phyloP scores from a whole-genome alignment of 2,113 vertebrate genomes.

The Suncus etruscus region DNA sequence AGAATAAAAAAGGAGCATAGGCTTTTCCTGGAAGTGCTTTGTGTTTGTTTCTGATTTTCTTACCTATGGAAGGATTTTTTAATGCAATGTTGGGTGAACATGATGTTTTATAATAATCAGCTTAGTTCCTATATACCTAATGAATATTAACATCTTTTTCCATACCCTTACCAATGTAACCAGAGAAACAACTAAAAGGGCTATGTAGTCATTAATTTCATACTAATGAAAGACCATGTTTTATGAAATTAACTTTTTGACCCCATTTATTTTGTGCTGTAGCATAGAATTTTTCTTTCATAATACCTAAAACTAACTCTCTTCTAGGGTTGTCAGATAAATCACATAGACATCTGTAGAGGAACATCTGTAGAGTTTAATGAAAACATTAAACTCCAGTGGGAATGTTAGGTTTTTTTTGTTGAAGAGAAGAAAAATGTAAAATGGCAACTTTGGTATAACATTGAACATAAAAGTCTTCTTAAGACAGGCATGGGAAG shows the following conservation, averaged over 20 bases:
- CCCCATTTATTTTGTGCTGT: neutral
- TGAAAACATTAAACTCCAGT: constrained; percentile 4
- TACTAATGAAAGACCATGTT: neutral
- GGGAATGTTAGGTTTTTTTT: neutral
- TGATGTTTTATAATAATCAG: neutral
- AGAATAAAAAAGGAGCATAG: neutral
- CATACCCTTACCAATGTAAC: neutral
- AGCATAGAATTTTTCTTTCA: neutral
- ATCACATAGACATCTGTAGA: neutral
- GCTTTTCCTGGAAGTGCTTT: neutral
- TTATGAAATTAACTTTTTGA: neutral
- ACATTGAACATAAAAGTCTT: neutral
- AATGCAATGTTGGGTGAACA: neutral
- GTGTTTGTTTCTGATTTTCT: neutral
- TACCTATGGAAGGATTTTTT: neutral
- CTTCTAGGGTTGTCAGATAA: neutral
- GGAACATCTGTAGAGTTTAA: neutral
- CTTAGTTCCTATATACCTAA: neutral
- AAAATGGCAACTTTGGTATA: neutral
- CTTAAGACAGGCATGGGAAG: neutral
- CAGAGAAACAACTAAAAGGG: constrained; percentile 5
- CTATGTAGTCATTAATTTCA: neutral
- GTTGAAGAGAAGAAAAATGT: neutral
- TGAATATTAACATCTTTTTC: neutral
- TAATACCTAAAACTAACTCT: neutral